These are phyloP conservation scores for Centropyge bicolor DNA, from an alignment of 2,797 vertebrate species.

Conservation along the genomic window DNA sequence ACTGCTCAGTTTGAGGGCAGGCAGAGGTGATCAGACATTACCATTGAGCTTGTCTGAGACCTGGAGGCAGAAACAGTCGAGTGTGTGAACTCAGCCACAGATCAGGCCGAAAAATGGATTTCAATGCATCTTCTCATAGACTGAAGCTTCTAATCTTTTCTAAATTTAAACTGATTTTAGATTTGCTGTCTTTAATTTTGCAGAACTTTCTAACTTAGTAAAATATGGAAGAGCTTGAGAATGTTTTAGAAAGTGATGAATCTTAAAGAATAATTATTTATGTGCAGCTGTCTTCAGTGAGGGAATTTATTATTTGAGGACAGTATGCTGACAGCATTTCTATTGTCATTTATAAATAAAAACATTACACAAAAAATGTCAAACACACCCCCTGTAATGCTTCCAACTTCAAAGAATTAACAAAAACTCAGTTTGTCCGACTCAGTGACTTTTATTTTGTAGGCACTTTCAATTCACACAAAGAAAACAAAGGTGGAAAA, in stretches of 20 bases:
- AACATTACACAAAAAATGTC: not conserved
- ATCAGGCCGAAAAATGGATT: not conserved
- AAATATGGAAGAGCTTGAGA: not conserved
- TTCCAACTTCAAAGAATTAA: not conserved
- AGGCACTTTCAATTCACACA: slow-evolving; percentile 77
- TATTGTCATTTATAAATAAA: not conserved
- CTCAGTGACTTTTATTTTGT: slow-evolving; percentile 41
- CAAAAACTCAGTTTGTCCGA: not conserved
- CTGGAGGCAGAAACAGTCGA: slow-evolving; percentile 23
- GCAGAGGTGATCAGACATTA: slow-evolving; percentile 62
- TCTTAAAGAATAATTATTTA: no score
- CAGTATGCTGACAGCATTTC: not conserved
- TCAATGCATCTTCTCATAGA: not conserved
- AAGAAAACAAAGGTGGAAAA: slow-evolving; percentile 57
- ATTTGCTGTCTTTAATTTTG: not conserved
- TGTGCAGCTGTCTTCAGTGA: no score
- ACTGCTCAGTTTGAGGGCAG: slow-evolving; percentile 36
- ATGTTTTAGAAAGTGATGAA: not conserved
- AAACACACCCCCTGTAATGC: not conserved
- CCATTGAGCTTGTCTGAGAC: slow-evolving; percentile 52
- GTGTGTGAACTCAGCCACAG: not conserved
- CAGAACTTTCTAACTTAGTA: not conserved
- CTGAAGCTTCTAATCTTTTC: not conserved
- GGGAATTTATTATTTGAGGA: no score
- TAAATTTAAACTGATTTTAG: not conserved